Evolutionary conservation across 2,113 vertebrate species (phyloP).

Genomic region (Rhinopomastus cyanomelas): DNA sequence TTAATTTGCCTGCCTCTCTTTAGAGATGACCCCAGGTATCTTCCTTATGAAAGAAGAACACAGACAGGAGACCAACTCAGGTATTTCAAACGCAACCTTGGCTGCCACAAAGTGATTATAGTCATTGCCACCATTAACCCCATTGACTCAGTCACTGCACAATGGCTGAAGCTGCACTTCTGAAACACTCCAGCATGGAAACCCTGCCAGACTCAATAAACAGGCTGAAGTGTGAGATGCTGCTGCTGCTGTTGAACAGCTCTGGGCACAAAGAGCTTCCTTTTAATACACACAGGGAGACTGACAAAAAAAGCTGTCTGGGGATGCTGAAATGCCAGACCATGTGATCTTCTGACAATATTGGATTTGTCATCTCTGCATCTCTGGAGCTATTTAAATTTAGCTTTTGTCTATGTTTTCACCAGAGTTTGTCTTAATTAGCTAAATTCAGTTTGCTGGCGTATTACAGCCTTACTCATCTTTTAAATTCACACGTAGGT

Average conservation of each 20-base stretch:
- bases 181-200: neutral
- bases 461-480: neutral
- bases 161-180: conserved; percentile 28
- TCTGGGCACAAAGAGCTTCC: conserved; percentile 52
- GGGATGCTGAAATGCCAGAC: conserved; percentile 41
- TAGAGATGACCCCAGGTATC: neutral
- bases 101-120: conserved; percentile 14
- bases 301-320: conserved; percentile 36
- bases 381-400: conserved; percentile 22
- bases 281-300: conserved; percentile 63
- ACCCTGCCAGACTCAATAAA: conserved; percentile 13
- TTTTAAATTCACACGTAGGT: neutral
- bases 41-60: neutral
- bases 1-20: neutral
- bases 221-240: conserved; percentile 26
- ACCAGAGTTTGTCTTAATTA: neutral
- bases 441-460: conserved; percentile 22
- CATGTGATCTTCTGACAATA: conserved; percentile 13
- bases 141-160: conserved; percentile 17
- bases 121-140: conserved; percentile 42
- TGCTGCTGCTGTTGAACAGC: conserved; percentile 17
- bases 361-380: conserved; percentile 36
- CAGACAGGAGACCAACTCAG: neutral
- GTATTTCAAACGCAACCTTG: conserved; percentile 10
- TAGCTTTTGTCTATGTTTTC: conserved; percentile 27